Percentiles rank a stretch among this genome's conserved stretches.
phyloP scores from a whole-genome alignment of 2,888 invertebrate species.

The Noctua pronuba region DNA sequence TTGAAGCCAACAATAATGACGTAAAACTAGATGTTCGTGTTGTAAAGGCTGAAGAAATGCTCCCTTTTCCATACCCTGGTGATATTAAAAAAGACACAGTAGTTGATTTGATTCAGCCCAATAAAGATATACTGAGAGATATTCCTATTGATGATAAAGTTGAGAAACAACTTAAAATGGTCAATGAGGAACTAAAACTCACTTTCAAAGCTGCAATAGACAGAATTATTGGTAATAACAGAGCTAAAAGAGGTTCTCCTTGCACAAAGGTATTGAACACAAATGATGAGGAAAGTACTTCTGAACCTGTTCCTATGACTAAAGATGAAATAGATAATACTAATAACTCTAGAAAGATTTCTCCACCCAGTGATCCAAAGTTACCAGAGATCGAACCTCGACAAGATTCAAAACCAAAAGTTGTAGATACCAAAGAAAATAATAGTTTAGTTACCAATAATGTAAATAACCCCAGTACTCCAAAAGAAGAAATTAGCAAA shows the following conservation, averaged over 20 bases:
- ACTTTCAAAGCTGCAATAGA: constrained; percentile 85
- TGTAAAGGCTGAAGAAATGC: constrained; percentile 80
- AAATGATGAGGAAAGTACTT: constrained; percentile 22
- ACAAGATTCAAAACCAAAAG: constrained; percentile 25
- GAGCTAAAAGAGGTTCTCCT: constrained; percentile 64
- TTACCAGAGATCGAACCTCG: constrained; percentile 27
- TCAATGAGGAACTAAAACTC: constrained; percentile 81
- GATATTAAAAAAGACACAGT: constrained; percentile 70
- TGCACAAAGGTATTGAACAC: constrained; percentile 58
- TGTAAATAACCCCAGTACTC: constrained; percentile 21
- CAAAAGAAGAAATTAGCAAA: constrained; percentile 54
- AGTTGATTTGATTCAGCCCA: constrained; percentile 65
- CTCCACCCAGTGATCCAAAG: constrained; percentile 32
- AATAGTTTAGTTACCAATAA: constrained; percentile 26
- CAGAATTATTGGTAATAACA: constrained; percentile 79
- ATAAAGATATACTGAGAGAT: constrained; percentile 35
- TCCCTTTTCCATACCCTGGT: constrained; percentile 80
- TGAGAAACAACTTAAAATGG: constrained; percentile 81
- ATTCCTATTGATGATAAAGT: constrained; percentile 70
- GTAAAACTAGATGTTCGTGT: constrained; percentile 70
- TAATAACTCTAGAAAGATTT: constrained; percentile 20
- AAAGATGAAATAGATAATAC: constrained; percentile 44
- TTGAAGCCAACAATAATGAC: constrained; percentile 59
- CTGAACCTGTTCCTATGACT: constrained; percentile 23
- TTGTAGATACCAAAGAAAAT: constrained; percentile 47